Evolutionary conservation across 2,113 vertebrate species (phyloP).

Genomic region (Nerophis lumbriciformis): DNA sequence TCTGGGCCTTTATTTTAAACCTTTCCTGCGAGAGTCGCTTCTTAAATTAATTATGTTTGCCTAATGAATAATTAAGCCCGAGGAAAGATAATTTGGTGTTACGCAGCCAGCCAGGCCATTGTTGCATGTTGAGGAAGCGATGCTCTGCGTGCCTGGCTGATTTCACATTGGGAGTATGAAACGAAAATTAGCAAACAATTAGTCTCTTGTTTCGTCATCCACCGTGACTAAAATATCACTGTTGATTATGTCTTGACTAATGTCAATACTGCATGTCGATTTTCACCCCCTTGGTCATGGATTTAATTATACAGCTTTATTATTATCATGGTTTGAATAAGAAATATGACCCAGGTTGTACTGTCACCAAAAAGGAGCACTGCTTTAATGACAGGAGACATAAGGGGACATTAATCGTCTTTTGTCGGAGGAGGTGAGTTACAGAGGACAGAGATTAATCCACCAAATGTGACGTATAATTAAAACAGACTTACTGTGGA

Average conservation of each 20-base stretch:
- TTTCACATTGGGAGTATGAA: conserved; percentile 65
- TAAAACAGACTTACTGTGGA: conserved; percentile 24
- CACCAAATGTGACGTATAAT: conserved; percentile 32
- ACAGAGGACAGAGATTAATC: conserved; percentile 27
- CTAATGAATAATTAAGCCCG: conserved; percentile 72
- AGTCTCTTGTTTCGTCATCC: conserved; percentile 54
- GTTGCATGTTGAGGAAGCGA: conserved; percentile 51
- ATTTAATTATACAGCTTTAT: conserved; percentile 27
- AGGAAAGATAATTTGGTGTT: conserved; percentile 69
- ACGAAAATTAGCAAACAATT: conserved; percentile 69
- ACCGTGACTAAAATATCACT: conserved; percentile 61
- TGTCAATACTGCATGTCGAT: conserved; percentile 49
- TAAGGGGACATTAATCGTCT: conserved; percentile 32
- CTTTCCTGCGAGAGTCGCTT: conserved; percentile 64
- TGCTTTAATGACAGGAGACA: conserved; percentile 24
- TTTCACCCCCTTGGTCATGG: conserved; percentile 44
- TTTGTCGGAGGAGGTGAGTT: conserved; percentile 25
- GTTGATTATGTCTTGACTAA: conserved; percentile 62
- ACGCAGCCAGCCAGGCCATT: conserved; percentile 58
- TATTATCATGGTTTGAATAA: conserved; percentile 32
- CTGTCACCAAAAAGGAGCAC: conserved; percentile 8
- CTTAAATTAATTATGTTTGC: conserved; percentile 73
- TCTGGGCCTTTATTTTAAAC: conserved; percentile 65
- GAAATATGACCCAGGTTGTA: conserved; percentile 16
- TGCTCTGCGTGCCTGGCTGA: conserved; percentile 53